Conservation (phyloP, 2,113 vertebrate species). For the Gila orcuttii region DNA sequence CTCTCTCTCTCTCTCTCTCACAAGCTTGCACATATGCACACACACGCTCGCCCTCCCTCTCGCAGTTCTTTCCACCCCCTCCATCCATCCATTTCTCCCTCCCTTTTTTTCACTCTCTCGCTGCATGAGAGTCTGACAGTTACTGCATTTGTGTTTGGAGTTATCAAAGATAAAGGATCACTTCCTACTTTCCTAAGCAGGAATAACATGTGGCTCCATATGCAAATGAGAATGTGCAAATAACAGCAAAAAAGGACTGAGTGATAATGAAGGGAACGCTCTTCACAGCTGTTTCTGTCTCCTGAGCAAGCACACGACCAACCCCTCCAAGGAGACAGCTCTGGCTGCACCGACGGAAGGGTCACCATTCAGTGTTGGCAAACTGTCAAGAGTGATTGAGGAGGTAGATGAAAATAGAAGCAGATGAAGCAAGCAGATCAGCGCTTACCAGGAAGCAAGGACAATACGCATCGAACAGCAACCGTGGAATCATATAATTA, state of each 20-base stretch:
- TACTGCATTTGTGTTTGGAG: constrained; percentile 72
- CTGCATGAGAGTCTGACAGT: constrained; percentile 49
- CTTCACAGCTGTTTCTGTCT: not conserved
- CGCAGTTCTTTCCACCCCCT: constrained; percentile 53
- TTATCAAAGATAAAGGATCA: constrained; percentile 68
- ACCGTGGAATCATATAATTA: constrained; percentile 67
- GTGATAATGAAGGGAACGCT: constrained; percentile 41
- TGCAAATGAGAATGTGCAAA: constrained; percentile 43
- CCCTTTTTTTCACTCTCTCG: constrained; percentile 48
- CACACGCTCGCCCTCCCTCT: constrained; percentile 65
- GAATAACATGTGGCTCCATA: constrained; percentile 64
- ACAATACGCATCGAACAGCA: constrained; percentile 58
- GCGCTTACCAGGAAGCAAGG: constrained; percentile 57
- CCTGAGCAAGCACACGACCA: not conserved
- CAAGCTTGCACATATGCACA: constrained; percentile 49
- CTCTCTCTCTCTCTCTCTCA: constrained; percentile 30
- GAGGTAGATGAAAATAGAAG: constrained; percentile 66
- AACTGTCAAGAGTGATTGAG: constrained; percentile 68
- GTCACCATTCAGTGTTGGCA: constrained; percentile 54
- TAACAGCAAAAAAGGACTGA: constrained; percentile 1
- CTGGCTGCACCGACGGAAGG: not conserved
- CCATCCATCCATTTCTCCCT: constrained; percentile 63
- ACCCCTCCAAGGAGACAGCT: constrained; percentile 10
- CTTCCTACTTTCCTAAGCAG: constrained; percentile 58
- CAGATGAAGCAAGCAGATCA: constrained; percentile 55